These are phyloP conservation scores for Ciconia nigra DNA, from an alignment of 2,797 vertebrate species.

Conservation along the genomic window DNA sequence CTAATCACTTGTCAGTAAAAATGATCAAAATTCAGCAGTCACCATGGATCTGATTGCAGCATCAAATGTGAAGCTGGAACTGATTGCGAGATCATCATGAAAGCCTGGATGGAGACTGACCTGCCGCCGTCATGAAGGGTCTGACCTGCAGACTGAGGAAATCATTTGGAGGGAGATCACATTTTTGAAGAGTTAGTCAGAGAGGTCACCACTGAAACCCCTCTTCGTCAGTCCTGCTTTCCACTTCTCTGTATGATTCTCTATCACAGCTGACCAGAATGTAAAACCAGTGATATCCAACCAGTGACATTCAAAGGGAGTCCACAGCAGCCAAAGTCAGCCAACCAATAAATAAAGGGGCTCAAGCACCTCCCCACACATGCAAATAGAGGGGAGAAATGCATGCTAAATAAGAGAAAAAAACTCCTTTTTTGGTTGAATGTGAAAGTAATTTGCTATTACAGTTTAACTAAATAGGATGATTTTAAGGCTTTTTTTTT, in stretches of 20 bases:
- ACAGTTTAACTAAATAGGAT: not conserved
- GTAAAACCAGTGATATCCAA: not conserved
- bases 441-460: not conserved
- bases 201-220: not conserved
- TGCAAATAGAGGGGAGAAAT: not conserved
- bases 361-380: not conserved
- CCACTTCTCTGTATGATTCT: not conserved
- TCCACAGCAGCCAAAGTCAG: not conserved
- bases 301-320: not conserved
- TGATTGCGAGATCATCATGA: not conserved
- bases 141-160: not conserved
- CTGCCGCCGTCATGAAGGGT: not conserved
- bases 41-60: not conserved
- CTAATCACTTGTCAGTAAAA: not conserved
- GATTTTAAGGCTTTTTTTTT: not conserved
- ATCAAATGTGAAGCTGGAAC: not conserved
- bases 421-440: accelerated
- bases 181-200: not conserved
- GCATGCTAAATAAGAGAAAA: not conserved
- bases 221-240: not conserved
- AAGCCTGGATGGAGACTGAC: not conserved
- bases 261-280: not conserved
- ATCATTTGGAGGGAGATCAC: not conserved
- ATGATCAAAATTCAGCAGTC: not conserved
- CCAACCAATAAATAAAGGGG: not conserved